phyloP scores from a whole-genome alignment of 2,113 vertebrate species.

The Epinephelus lanceolatus region DNA sequence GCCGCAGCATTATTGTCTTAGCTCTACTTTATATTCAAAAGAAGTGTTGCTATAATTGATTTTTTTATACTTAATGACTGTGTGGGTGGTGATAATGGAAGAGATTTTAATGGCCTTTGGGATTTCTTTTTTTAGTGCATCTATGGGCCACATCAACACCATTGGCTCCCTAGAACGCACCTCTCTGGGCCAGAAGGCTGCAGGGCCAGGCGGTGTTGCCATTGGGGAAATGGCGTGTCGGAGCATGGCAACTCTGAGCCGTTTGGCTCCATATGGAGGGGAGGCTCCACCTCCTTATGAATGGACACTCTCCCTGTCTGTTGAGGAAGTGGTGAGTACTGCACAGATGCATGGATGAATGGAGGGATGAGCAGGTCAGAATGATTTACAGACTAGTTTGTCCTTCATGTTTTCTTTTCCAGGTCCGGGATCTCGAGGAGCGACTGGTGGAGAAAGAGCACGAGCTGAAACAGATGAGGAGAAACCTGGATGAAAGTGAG shows the following conservation, averaged over 20 bases:
- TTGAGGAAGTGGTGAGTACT: constrained; percentile 87
- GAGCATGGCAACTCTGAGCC: constrained; percentile 90
- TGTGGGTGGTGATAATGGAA: constrained; percentile 33
- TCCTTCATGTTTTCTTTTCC: constrained; percentile 11
- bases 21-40: constrained; percentile 30
- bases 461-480: constrained; percentile 93
- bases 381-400: background rate
- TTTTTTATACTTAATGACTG: constrained; percentile 27
- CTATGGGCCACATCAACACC: constrained; percentile 95
- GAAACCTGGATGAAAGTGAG: constrained; percentile 91
- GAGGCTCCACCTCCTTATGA: constrained; percentile 93
- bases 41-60: background rate
- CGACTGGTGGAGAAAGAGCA: constrained; percentile 91
- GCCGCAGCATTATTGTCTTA: constrained; percentile 7
- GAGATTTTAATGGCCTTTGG: background rate
- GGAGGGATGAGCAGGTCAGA: background rate
- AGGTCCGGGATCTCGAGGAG: constrained; percentile 91
- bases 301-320: constrained; percentile 90
- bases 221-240: constrained; percentile 85
- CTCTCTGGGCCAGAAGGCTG: constrained; percentile 76
- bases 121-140: constrained; percentile 82
- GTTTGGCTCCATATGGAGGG: constrained; percentile 85
- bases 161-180: constrained; percentile 93
- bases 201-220: constrained; percentile 75
- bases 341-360: background rate